Percentiles rank a stretch among this genome's conserved stretches.
Conservation (phyloP, 2,888 invertebrate species). For the Chromoteleia sp. region DNA sequence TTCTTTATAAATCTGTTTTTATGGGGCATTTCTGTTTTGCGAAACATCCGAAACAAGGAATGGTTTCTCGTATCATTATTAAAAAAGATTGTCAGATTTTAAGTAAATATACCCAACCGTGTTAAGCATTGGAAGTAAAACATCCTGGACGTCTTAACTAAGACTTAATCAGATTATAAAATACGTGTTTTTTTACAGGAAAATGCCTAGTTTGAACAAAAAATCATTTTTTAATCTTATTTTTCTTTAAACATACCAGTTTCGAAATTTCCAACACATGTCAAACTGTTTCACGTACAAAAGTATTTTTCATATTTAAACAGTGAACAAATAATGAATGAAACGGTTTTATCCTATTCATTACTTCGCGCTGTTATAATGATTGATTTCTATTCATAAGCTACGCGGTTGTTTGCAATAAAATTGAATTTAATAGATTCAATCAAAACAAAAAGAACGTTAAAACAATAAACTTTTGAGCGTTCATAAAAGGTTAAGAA, state of each 20-base stretch:
- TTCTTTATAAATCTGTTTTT: constrained; percentile 30
- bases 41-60: constrained; percentile 27
- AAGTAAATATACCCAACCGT: constrained; percentile 9
- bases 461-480: constrained; percentile 10
- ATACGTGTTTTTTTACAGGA: not conserved
- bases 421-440: constrained; percentile 2
- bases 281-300: not conserved
- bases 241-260: constrained; percentile 8
- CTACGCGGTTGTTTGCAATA: constrained; percentile 1
- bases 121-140: not conserved
- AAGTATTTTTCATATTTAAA: not conserved
- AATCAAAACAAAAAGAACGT: not conserved
- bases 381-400: constrained; percentile 9
- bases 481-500: constrained; percentile 9
- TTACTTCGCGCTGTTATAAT: not conserved
- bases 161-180: not conserved
- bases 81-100: constrained; percentile 28
- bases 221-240: not conserved
- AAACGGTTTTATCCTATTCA: too few species aligned
- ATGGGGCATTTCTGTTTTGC: constrained; percentile 13
- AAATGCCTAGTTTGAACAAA: not conserved
- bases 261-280: not conserved
- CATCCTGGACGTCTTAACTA: constrained; percentile 2
- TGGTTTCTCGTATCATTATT: not conserved
- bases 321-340: too few species aligned